phyloP scores from a whole-genome alignment of 2,113 vertebrate genomes.

The Sterna hirundo region DNA sequence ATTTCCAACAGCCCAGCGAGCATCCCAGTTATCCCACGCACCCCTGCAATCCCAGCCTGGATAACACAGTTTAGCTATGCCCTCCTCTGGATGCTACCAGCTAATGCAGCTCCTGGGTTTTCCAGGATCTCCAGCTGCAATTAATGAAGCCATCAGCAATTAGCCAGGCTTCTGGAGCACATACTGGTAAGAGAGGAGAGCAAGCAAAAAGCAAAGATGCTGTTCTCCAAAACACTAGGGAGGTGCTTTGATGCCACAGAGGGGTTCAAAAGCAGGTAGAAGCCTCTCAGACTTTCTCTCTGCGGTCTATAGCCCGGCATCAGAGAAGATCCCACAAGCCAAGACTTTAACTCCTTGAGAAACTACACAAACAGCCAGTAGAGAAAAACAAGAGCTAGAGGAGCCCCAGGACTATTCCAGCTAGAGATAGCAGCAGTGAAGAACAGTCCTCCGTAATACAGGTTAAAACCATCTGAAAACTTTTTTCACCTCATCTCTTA shows the following conservation, averaged over 20 bases:
- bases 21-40: neutral
- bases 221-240: neutral
- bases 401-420: neutral
- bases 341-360: neutral
- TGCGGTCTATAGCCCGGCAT: neutral
- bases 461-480: neutral
- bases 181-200: neutral
- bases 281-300: neutral
- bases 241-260: neutral
- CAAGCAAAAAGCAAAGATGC: neutral
- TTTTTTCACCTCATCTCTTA: neutral
- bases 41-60: neutral
- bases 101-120: neutral
- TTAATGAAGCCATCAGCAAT: neutral
- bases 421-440: neutral
- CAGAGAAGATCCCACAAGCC: neutral
- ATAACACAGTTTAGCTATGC: neutral
- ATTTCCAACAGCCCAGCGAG: neutral
- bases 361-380: neutral
- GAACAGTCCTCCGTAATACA: too few relatives aligned
- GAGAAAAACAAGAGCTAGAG: neutral
- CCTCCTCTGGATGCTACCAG: neutral
- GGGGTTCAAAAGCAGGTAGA: neutral
- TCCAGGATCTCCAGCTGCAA: neutral
- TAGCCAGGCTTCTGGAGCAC: neutral